These are phyloP conservation scores for Macrosoma leucophasiata DNA, from an alignment of 2,888 invertebrate genomes.

Conservation along the genomic window DNA sequence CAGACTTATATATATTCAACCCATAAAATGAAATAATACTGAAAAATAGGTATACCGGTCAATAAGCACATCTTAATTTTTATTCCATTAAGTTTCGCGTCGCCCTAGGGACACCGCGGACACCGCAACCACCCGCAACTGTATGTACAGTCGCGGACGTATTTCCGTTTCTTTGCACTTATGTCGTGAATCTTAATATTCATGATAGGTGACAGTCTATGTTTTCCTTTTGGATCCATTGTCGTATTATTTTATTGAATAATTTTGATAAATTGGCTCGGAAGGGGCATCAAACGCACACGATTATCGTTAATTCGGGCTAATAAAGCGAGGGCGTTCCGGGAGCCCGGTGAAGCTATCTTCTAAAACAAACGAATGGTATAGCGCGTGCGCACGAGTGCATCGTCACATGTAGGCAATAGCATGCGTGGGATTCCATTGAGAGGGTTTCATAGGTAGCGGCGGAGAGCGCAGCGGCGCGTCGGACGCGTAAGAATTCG, in stretches of 20 bases:
- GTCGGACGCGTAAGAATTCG: conserved; percentile 66
- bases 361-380: conserved; percentile 28
- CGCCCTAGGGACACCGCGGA: conserved; percentile 16
- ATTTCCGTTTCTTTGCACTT: not conserved
- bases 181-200: conserved; percentile 12
- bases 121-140: conserved; percentile 5
- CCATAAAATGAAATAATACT: too few species aligned
- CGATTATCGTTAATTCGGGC: conserved; percentile 15
- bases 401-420: conserved; percentile 25
- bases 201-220: conserved; percentile 3
- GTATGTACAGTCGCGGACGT: conserved; percentile 4
- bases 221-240: conserved; percentile 11
- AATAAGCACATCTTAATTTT: too few species aligned
- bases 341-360: conserved; percentile 3
- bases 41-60: too few species aligned
- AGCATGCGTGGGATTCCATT: conserved; percentile 49
- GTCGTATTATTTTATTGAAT: conserved; percentile 16
- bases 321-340: conserved; percentile 15
- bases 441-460: conserved; percentile 41
- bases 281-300: conserved; percentile 6
- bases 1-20: too few species aligned
- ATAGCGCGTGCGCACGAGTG: conserved; percentile 34
- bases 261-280: conserved; percentile 17
- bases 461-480: conserved; percentile 43
- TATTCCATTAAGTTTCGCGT: too few species aligned